Percentiles rank a stretch among this genome's conserved stretches.
Evolutionary conservation across 2,888 invertebrate species (phyloP).

Genomic region (Polia nebulosa): DNA sequence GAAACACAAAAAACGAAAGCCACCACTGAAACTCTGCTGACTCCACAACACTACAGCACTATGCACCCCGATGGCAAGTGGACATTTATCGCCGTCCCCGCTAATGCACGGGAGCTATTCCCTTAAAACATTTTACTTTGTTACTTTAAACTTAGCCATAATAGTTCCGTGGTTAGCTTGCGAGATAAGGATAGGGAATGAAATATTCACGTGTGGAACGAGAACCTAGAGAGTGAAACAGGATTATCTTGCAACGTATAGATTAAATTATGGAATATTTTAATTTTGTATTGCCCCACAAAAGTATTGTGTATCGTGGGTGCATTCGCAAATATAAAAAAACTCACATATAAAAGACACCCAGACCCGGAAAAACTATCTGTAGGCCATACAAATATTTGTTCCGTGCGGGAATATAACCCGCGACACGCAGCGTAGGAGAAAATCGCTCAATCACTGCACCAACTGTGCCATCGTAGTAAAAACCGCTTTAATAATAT

Average conservation of each 20-base stretch:
- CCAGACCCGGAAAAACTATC: too few species aligned
- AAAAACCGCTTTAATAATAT: too few species aligned
- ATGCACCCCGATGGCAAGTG: conserved; percentile 59
- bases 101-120: conserved; percentile 81
- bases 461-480: too few species aligned
- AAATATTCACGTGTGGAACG: conserved; percentile 4
- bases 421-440: too few species aligned
- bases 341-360: too few species aligned
- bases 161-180: conserved; percentile 67
- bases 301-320: too few species aligned
- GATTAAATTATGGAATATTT: too few species aligned
- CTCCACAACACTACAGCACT: conserved; percentile 19
- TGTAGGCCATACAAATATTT: too few species aligned
- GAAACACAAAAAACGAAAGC: not conserved
- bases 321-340: too few species aligned
- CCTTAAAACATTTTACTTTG: conserved; percentile 80
- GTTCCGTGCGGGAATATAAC: too few species aligned
- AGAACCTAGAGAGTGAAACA: not conserved
- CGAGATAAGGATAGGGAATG: conserved; percentile 18
- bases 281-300: too few species aligned
- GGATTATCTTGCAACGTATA: not conserved
- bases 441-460: too few species aligned
- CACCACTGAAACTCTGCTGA: conserved; percentile 15
- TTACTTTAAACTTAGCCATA: conserved; percentile 74
- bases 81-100: conserved; percentile 79